Evolutionary conservation across 2,797 vertebrate genomes (phyloP).

Genomic region (Chiloscyllium punctatum): DNA sequence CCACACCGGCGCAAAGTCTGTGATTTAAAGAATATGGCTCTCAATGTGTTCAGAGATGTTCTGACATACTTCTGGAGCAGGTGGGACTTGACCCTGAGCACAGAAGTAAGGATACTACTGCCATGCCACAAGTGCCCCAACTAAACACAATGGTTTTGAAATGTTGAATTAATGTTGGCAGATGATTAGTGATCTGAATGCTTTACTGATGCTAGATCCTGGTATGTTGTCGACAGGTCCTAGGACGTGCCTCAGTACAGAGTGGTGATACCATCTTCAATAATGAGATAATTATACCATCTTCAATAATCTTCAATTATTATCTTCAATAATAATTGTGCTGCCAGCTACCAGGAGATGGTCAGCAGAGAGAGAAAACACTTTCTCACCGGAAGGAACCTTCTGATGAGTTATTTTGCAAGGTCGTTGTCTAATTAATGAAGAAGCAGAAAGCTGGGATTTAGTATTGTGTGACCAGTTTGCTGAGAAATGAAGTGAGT

Average conservation of each 20-base stretch:
- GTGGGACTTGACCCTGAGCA: too few species aligned
- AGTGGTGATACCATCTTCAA: neutral
- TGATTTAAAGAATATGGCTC: too few species aligned
- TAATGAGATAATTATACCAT: neutral
- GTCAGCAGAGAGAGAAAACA: neutral
- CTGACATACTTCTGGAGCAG: too few species aligned
- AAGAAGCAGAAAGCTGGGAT: neutral
- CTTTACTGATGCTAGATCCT: neutral
- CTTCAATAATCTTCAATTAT: neutral
- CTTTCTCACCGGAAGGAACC: neutral
- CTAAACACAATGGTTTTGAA: neutral
- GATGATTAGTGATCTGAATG: neutral
- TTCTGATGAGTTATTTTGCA: neutral
- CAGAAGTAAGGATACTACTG: too few species aligned
- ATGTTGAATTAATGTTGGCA: neutral
- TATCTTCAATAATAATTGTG: neutral
- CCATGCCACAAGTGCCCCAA: too few species aligned
- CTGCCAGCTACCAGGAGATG: neutral
- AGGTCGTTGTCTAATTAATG: neutral
- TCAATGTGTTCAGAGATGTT: too few species aligned
- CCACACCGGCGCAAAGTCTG: too few species aligned
- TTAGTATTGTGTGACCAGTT: neutral
- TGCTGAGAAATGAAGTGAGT: neutral
- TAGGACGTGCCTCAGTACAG: neutral
- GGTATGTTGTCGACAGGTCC: neutral